Percentiles rank a stretch among this genome's conserved stretches.
These are phyloP conservation scores for Enteromius trimaculatus DNA, from an alignment of 2,797 vertebrate genomes.

Conservation along the genomic window DNA sequence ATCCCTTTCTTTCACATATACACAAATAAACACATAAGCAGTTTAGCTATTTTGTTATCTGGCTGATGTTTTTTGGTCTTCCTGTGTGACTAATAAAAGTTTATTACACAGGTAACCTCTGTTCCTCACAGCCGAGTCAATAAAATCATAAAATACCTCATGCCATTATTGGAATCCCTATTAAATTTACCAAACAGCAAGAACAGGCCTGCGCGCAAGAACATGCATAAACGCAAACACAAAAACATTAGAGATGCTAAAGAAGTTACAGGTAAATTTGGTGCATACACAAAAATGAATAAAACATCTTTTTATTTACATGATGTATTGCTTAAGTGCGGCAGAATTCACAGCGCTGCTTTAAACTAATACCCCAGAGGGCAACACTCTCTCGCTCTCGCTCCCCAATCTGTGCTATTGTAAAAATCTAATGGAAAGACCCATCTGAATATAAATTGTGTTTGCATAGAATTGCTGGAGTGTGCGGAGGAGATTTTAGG, in stretches of 20 bases:
- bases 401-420: constrained; percentile 69
- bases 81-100: constrained; percentile 69
- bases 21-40: not conserved
- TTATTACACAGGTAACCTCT: constrained; percentile 66
- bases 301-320: constrained; percentile 80
- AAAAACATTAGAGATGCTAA: constrained; percentile 62
- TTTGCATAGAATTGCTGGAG: constrained; percentile 60
- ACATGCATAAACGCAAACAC: constrained; percentile 47
- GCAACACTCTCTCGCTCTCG: constrained; percentile 58
- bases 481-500: constrained; percentile 49
- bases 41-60: constrained; percentile 10
- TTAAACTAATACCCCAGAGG: constrained; percentile 70
- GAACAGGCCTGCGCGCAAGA: not conserved
- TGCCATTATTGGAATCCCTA: constrained; percentile 62
- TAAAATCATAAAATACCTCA: constrained; percentile 75
- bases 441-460: constrained; percentile 80
- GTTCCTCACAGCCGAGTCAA: constrained; percentile 62
- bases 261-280: constrained; percentile 71
- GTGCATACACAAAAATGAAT: constrained; percentile 70
- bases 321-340: constrained; percentile 73
- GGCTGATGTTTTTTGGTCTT: constrained; percentile 58
- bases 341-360: constrained; percentile 70
- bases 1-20: not conserved
- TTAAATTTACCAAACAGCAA: constrained; percentile 74
- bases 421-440: constrained; percentile 80